Percentiles rank a stretch among this genome's conserved stretches.
Conservation (phyloP, 2,113 vertebrate species). For the Puma concolor region DNA sequence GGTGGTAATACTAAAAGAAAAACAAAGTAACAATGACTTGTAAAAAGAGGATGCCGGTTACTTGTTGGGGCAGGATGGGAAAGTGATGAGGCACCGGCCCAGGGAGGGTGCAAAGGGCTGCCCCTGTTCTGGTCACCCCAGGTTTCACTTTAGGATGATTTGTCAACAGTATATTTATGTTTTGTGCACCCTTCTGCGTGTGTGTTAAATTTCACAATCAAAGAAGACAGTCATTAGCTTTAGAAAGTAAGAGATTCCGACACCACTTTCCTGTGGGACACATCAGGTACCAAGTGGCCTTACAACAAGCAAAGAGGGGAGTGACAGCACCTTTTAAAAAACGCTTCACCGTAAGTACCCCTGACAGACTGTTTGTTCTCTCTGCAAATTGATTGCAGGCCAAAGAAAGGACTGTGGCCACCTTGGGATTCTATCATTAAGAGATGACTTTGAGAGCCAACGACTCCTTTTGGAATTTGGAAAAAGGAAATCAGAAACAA, state of each 20-base stretch:
- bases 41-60: background rate
- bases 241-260: constrained; percentile 67
- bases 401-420: constrained; percentile 64
- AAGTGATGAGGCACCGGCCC: rapidly evolving
- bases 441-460: constrained; percentile 69
- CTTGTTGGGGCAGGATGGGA: background rate
- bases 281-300: constrained; percentile 43
- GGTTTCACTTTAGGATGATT: background rate
- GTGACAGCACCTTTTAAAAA: constrained; percentile 41
- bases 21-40: background rate
- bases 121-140: background rate
- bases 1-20: background rate
- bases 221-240: constrained; percentile 35
- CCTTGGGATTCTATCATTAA: constrained; percentile 52
- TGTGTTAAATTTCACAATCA: background rate
- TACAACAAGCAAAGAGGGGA: constrained; percentile 68
- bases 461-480: constrained; percentile 65
- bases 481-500: constrained; percentile 47
- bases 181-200: background rate
- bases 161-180: background rate
- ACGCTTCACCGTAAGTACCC: constrained; percentile 44
- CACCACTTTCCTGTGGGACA: constrained; percentile 75
- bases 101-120: background rate
- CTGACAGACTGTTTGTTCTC: constrained; percentile 78
- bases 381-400: constrained; percentile 44